Conservation (phyloP, 2,797 vertebrate genomes). For the Eulemur rubriventer region DNA sequence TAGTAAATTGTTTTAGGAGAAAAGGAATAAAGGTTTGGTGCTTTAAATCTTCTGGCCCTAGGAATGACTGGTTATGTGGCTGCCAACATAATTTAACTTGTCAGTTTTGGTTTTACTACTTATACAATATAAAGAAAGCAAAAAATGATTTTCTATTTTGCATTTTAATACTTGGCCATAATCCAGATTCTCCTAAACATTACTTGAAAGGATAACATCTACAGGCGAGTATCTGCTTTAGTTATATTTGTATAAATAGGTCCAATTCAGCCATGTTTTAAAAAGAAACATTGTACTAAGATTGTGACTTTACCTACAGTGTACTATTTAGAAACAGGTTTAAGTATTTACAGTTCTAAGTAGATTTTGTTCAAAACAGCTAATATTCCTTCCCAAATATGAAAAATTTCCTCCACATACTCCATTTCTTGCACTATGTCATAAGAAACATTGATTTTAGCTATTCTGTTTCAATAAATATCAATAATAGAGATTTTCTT, state of each 20-base stretch:
- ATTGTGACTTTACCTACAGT: neutral
- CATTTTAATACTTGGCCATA: neutral
- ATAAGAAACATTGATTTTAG: constrained; percentile 27
- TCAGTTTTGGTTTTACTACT: neutral
- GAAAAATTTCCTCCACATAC: neutral
- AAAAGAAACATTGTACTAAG: neutral
- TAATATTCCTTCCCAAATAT: neutral
- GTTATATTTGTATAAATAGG: neutral
- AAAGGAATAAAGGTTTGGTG: neutral
- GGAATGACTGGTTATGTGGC: neutral
- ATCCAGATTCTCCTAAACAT: neutral
- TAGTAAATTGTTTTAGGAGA: neutral
- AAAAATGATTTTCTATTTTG: neutral
- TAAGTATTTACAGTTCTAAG: neutral
- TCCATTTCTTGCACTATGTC: neutral
- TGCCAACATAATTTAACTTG: neutral
- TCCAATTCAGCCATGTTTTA: neutral
- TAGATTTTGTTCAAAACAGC: neutral
- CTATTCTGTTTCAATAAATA: constrained; percentile 22
- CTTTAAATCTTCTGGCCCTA: neutral
- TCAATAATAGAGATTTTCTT: constrained; percentile 16
- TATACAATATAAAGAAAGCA: neutral
- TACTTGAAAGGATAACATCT: neutral
- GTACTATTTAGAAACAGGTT: neutral
- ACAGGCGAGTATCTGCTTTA: neutral